phyloP scores from a whole-genome alignment of 2,113 vertebrate species.

The Prolemur simus region DNA sequence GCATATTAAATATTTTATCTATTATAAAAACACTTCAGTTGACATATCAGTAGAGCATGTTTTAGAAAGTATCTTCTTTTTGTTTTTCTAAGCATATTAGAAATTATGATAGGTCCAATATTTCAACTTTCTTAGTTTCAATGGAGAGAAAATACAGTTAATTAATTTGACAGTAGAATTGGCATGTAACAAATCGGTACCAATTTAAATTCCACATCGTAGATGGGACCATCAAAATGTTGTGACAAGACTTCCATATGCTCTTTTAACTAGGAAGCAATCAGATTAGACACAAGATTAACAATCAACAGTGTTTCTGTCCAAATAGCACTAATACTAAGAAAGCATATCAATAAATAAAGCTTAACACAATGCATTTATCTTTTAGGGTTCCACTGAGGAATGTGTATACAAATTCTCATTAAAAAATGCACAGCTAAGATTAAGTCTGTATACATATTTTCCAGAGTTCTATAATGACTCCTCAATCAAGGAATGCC shows the following conservation, averaged over 20 bases:
- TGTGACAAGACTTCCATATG: not conserved
- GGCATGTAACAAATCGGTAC: not conserved
- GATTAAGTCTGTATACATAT: not conserved
- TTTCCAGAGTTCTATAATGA: not conserved
- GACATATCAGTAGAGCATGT: not conserved
- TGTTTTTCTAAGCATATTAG: not conserved
- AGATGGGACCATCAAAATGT: not conserved
- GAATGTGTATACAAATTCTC: not conserved
- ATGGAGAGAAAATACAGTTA: not conserved
- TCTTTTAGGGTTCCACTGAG: not conserved
- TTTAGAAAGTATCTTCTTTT: not conserved
- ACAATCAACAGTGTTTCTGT: not conserved
- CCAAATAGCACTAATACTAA: not conserved
- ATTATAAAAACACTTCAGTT: not conserved
- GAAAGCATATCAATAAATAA: not conserved
- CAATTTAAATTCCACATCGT: slow-evolving; percentile 26
- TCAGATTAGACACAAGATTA: not conserved
- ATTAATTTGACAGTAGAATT: slow-evolving; percentile 25
- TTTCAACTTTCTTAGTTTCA: not conserved
- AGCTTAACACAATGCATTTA: not conserved
- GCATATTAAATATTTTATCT: not conserved
- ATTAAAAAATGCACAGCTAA: not conserved
- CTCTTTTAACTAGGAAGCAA: not conserved
- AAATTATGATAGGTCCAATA: not conserved
- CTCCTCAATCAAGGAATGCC: not conserved